Evolutionary conservation across 2,113 vertebrate species (phyloP).

Genomic region (Miniopterus natalensis): DNA sequence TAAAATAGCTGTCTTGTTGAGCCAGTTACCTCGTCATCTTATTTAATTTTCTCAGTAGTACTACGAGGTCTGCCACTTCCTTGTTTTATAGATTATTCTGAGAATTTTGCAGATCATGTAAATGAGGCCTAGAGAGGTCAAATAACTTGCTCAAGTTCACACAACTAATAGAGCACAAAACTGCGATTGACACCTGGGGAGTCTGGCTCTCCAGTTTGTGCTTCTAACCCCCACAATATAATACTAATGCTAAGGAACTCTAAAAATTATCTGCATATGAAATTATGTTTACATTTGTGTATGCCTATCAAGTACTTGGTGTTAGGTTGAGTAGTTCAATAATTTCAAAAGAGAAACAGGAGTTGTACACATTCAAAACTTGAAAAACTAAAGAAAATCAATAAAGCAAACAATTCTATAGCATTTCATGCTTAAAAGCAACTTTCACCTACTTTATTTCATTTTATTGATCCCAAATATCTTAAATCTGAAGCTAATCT

Average conservation of each 20-base stretch:
- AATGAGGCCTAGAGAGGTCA: not conserved
- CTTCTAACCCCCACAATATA: not conserved
- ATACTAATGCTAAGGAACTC: not conserved
- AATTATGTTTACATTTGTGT: not conserved
- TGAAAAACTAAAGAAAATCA: not conserved
- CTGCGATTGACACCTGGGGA: no score
- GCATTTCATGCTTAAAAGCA: slow-evolving; percentile 24
- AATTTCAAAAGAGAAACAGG: not conserved
- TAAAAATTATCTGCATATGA: not conserved
- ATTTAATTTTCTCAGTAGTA: not conserved
- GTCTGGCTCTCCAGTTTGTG: not conserved
- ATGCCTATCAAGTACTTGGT: not conserved
- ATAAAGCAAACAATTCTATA: not conserved
- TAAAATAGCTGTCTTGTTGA: not conserved
- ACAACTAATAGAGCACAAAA: not conserved
- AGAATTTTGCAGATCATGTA: slow-evolving; percentile 1
- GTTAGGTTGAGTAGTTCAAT: not conserved
- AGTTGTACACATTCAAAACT: not conserved
- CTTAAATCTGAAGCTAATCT: slow-evolving; percentile 20
- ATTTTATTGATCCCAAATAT: not conserved
- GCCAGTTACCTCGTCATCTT: not conserved
- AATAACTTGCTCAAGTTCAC: not conserved
- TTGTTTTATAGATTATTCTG: not conserved
- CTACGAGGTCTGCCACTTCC: not conserved
- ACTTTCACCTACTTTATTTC: not conserved